phyloP scores from a whole-genome alignment of 2,797 vertebrate genomes.

The Danio choprae region DNA sequence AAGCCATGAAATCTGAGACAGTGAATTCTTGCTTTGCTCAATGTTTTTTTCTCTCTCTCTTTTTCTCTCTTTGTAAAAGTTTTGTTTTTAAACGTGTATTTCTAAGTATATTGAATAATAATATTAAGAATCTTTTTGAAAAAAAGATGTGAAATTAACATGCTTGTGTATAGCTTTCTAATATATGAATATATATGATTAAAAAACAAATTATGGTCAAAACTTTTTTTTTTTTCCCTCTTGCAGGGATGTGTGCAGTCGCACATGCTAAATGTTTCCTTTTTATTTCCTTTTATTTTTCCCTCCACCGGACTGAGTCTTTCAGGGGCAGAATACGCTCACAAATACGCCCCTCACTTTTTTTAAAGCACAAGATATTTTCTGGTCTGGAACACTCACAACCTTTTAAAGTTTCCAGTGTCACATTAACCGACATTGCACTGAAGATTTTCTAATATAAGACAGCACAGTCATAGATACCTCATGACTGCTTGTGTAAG shows the following conservation, averaged over 20 bases:
- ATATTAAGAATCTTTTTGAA: slow-evolving; percentile 99
- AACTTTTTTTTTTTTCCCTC: slow-evolving; percentile 85
- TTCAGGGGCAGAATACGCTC: slow-evolving; percentile 79
- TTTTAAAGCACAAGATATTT: slow-evolving; percentile 50
- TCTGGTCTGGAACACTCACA: slow-evolving; percentile 82
- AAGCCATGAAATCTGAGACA: slow-evolving; percentile 90
- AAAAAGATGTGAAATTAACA: slow-evolving; percentile 99
- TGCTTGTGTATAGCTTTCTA: slow-evolving; percentile 99
- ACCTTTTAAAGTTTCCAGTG: slow-evolving; percentile 53
- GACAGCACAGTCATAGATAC: slow-evolving; percentile 48
- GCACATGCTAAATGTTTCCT: slow-evolving; percentile 88
- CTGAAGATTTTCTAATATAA: slow-evolving; percentile 56
- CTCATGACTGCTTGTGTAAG: slow-evolving; percentile 44
- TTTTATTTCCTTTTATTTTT: slow-evolving; percentile 81
- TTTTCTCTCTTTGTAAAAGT: slow-evolving; percentile 48
- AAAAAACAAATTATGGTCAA: slow-evolving; percentile 83
- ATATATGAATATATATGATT: slow-evolving; percentile 97
- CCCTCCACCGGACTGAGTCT: slow-evolving; percentile 81
- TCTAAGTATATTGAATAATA: slow-evolving; percentile 99
- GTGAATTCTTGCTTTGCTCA: slow-evolving; percentile 97
- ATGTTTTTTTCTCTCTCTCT: slow-evolving; percentile 85
- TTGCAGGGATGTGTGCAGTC: slow-evolving; percentile 94
- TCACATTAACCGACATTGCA: slow-evolving; percentile 59
- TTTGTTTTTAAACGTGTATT: slow-evolving; percentile 99
- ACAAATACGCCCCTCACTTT: slow-evolving; percentile 56